Evolutionary conservation across 2,888 invertebrate species (phyloP).

Genomic region (Dynastes grantii): DNA sequence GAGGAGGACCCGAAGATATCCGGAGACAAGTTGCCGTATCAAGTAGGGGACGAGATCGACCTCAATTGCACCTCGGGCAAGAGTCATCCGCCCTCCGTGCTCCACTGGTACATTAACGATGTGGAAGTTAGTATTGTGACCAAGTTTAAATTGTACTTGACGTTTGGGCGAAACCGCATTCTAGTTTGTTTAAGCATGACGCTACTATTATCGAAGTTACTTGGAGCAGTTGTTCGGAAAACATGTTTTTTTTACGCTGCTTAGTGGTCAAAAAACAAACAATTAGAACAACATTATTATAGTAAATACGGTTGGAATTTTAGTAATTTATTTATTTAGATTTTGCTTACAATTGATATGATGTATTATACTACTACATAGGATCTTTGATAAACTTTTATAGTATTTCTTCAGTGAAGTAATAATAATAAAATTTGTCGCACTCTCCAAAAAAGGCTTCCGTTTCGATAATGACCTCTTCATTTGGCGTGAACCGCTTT

Average conservation of each 20-base stretch:
- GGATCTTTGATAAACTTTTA: no score
- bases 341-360: no score
- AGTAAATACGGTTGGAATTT: no score
- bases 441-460: no score
- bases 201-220: not conserved
- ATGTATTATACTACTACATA: no score
- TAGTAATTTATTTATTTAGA: no score
- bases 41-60: conserved; percentile 78
- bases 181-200: conserved; percentile 8
- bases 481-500: no score
- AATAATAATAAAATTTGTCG: no score
- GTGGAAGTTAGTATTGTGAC: conserved; percentile 72
- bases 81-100: conserved; percentile 79
- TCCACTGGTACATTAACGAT: conserved; percentile 82
- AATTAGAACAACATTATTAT: no score
- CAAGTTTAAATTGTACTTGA: conserved; percentile 28
- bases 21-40: conserved; percentile 78
- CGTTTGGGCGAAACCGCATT: not conserved
- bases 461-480: no score
- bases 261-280: not conserved
- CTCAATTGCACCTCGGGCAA: conserved; percentile 81
- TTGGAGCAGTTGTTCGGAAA: not conserved
- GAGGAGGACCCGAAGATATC: conserved; percentile 79
- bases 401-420: no score
- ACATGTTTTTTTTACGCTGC: not conserved